phyloP scores from a whole-genome alignment of 1,140 invertebrate genomes.

The Drosophila obscura region DNA sequence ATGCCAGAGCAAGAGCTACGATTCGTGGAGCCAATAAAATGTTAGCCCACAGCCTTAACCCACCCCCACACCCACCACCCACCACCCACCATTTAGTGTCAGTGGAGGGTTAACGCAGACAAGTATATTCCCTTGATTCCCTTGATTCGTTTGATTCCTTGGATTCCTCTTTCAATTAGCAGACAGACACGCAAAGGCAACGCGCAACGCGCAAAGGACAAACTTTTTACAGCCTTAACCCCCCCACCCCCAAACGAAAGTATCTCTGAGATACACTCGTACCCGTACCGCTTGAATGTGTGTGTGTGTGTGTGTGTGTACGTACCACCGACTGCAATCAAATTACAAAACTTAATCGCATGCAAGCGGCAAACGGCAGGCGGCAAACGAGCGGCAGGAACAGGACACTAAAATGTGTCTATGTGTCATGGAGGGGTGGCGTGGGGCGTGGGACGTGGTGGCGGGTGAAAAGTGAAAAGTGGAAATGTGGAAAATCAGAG shows the following conservation, averaged over 20 bases:
- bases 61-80: no score
- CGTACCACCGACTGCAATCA: conserved; percentile 57
- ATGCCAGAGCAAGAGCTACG: conserved; percentile 15
- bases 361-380: conserved; percentile 54
- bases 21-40: background rate
- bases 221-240: conserved; percentile 44
- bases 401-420: conserved; percentile 53
- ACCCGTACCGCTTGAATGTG: no score
- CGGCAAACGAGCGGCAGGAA: conserved; percentile 31
- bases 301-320: conserved; percentile 12
- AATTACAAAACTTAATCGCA: conserved; percentile 81
- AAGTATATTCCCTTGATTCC: no score
- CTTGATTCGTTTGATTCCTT: no score
- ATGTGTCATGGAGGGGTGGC: conserved; percentile 47
- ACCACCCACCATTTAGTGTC: conserved; percentile 34
- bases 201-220: conserved; percentile 31
- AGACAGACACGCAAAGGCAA: conserved; percentile 56
- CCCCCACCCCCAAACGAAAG: conserved; percentile 57
- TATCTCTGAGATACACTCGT: conserved; percentile 38
- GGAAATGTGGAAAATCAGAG: conserved; percentile 34
- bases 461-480: conserved; percentile 28
- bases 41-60: no score
- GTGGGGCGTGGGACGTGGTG: conserved; percentile 10
- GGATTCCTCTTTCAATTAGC: conserved; percentile 73
- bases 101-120: conserved; percentile 47